These are phyloP conservation scores for Andricus curvator DNA, from an alignment of 2,888 invertebrate genomes.

Conservation along the genomic window DNA sequence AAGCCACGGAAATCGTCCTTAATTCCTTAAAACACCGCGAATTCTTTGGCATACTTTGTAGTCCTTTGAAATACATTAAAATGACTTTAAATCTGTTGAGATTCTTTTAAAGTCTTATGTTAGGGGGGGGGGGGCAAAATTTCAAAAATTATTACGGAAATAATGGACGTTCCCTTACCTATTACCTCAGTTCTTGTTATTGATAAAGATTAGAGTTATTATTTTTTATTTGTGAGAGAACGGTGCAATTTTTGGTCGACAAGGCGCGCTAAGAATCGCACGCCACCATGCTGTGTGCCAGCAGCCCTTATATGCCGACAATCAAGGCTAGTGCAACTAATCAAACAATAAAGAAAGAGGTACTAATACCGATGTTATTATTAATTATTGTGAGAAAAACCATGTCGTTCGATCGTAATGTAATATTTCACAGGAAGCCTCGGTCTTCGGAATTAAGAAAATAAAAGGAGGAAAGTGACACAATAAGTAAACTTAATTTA, in stretches of 20 bases:
- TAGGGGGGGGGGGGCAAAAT: no score
- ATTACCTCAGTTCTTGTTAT: background rate
- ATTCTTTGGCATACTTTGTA: no score
- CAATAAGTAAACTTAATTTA: constrained; percentile 36
- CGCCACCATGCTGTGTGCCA: constrained; percentile 70
- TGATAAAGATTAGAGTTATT: background rate
- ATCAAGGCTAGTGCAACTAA: constrained; percentile 78
- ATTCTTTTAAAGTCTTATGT: no score
- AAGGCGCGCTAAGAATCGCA: constrained; percentile 61
- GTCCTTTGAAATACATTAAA: no score
- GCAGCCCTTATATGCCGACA: constrained; percentile 77
- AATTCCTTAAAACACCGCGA: no score
- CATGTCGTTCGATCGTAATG: constrained; percentile 54
- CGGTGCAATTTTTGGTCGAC: constrained; percentile 45
- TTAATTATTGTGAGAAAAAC: constrained; percentile 55
- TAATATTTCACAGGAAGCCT: constrained; percentile 21
- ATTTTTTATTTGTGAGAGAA: constrained; percentile 20
- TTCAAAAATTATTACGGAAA: no score
- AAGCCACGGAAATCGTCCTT: no score
- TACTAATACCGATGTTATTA: constrained; percentile 52
- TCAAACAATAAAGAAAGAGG: constrained; percentile 73
- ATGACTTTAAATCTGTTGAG: no score
- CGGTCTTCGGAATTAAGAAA: constrained; percentile 27
- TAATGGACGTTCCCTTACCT: background rate
- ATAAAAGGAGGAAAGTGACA: constrained; percentile 20